Evolutionary conservation across 1,140 invertebrate genomes (phyloP).

Genomic region (Lysiphlebus fabarum): DNA sequence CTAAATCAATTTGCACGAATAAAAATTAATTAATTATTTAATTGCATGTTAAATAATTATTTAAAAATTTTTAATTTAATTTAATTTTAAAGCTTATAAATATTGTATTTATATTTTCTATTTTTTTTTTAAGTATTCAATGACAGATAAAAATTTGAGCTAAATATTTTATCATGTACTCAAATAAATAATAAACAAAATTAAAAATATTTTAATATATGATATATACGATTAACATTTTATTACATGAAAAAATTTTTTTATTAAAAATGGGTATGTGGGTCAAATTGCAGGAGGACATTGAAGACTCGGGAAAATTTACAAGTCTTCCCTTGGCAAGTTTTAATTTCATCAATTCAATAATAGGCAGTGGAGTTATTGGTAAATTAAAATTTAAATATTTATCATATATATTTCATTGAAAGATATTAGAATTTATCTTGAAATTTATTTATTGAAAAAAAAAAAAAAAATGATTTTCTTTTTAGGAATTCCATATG

Average conservation of each 20-base stretch:
- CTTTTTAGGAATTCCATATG: conserved; percentile 74
- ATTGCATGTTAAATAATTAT: no score
- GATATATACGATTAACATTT: no score
- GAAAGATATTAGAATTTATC: conserved; percentile 3
- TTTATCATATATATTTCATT: background rate
- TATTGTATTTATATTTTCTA: no score
- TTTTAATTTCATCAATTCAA: conserved; percentile 93
- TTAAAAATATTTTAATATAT: no score
- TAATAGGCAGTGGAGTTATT: conserved; percentile 86
- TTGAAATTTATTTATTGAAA: background rate
- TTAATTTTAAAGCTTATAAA: no score
- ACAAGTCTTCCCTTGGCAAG: conserved; percentile 73
- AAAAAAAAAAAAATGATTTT: background rate
- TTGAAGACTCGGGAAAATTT: conserved; percentile 56
- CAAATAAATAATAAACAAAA: no score
- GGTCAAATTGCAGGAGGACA: conserved; percentile 45
- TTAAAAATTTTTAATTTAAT: no score
- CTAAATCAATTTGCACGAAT: no score
- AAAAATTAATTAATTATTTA: no score
- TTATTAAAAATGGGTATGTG: conserved; percentile 4
- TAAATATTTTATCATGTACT: no score
- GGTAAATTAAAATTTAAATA: conserved; percentile 55
- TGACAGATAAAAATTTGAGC: no score
- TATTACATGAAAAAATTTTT: background rate
- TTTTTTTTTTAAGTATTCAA: no score